Base-by-base conservation (phyloP, 1,140 invertebrate genomes). In the Meloidogyne hapla region DNA sequence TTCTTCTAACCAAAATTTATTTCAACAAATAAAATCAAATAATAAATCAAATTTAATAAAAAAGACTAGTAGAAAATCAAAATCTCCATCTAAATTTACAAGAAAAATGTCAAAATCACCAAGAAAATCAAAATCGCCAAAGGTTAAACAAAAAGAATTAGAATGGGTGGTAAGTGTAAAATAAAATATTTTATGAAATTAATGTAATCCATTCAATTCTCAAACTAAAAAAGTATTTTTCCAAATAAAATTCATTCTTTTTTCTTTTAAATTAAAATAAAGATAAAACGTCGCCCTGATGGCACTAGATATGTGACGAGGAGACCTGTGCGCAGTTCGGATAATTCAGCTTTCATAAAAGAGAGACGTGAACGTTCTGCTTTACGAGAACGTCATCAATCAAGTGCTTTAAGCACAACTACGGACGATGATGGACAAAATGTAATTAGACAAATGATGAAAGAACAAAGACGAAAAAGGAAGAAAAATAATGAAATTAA, bases 81-180 rank as follows among this genome's bases (percentile, higher is more conserved):
- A 56, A 21, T 56, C 48, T 1, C 48, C 48, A 8, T 56, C 48
- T 56, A 56, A 56, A 56, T 56, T 21, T 5, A 8, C 48, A 56
- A 18, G n/a, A 56, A 56, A 56, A n/a, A 13, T 56, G 48, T 13
- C 18, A 2, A 56, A 21, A 56, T 56, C 48, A 0, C 8, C 48
- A 56, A 13, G 6, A 6, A 56, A 6, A 56, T 21, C 12, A 6
- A 56, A 6, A 56, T 21, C 12, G 18, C 8, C 48, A 1, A 56
- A 56, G 8, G 48, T 25, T 18, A 45, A 69, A 40, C 68, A 42
- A 33, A 38, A 45, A 15, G 68, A 69, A 61, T 61, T 69, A 18
- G 68, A 69, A 69, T 69, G 68, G 68, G 68, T 69, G 68, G 68
- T 69, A 42, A 45, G 68, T n/a, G 9, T 21, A 66, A 66, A 66